Evolutionary conservation across 2,797 vertebrate species (phyloP).

Genomic region (Dendrocincla tyrannina): DNA sequence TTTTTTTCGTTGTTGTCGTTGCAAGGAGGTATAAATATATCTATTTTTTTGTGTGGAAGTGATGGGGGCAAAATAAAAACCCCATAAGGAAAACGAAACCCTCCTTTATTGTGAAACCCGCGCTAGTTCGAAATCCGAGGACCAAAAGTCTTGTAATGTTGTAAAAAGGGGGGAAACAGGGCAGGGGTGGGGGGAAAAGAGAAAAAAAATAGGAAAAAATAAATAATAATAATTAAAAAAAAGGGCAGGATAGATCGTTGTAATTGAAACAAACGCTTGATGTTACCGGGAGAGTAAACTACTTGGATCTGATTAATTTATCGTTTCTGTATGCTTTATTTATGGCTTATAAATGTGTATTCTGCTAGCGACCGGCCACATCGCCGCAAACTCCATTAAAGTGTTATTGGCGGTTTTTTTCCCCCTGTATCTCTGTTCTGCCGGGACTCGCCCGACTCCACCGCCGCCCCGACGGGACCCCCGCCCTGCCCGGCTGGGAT

Average conservation of each 20-base stretch:
- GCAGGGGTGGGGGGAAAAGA: not conserved
- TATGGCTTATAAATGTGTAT: constrained; percentile 98
- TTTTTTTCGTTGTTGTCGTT: constrained; percentile 61
- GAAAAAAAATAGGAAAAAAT: not conserved
- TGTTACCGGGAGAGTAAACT: constrained; percentile 81
- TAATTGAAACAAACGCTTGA: constrained; percentile 79
- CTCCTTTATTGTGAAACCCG: constrained; percentile 69
- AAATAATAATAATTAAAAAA: not conserved
- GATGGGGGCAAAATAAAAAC: not conserved
- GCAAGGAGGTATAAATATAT: constrained; percentile 77
- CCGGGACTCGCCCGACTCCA: not conserved
- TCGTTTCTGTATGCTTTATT: constrained; percentile 98
- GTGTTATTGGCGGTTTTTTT: constrained; percentile 88
- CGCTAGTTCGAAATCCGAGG: constrained; percentile 78
- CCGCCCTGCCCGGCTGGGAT: not conserved
- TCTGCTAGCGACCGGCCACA: constrained; percentile 85
- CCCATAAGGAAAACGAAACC: not conserved
- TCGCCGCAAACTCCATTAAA: constrained; percentile 95
- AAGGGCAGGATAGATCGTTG: constrained; percentile 72
- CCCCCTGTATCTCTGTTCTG: constrained; percentile 31
- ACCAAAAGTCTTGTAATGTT: constrained; percentile 81
- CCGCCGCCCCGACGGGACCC: not conserved
- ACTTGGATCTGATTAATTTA: constrained; percentile 85
- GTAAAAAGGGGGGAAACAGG: constrained; percentile 71
- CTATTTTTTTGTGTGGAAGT: constrained; percentile 67